Conservation (phyloP, 2,113 vertebrate species). For the Brachypteracias leptosomus region DNA sequence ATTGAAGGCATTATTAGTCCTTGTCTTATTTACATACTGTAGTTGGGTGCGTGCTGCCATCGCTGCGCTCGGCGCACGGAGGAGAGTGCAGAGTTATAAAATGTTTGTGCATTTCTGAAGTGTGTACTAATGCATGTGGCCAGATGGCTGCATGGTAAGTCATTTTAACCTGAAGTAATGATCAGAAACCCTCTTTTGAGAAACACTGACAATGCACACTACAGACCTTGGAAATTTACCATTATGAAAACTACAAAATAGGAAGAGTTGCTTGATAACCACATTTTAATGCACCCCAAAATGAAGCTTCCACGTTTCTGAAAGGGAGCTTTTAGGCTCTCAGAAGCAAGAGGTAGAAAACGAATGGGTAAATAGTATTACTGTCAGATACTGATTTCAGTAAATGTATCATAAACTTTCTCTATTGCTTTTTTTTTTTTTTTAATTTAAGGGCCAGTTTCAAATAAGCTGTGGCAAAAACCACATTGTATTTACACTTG, state of each 20-base stretch:
- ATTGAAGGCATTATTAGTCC: slow-evolving; percentile 53
- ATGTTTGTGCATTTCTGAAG: slow-evolving; percentile 29
- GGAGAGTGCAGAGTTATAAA: not conserved
- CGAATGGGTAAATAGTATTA: not conserved
- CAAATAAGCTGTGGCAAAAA: not conserved
- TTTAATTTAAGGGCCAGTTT: not conserved
- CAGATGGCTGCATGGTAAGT: slow-evolving; percentile 53
- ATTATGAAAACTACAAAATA: not conserved
- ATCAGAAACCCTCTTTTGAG: slow-evolving; percentile 4
- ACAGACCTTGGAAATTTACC: not conserved
- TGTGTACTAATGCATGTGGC: not conserved
- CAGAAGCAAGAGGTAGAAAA: not conserved
- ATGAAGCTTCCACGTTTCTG: not conserved
- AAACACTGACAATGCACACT: not conserved
- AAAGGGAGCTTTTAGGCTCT: not conserved
- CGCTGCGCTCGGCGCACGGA: not conserved
- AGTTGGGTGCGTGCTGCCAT: not conserved
- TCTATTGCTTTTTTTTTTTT: not conserved
- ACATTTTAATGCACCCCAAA: not conserved
- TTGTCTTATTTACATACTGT: slow-evolving; percentile 64
- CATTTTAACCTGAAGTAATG: slow-evolving; percentile 28
- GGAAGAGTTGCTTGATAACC: not conserved
- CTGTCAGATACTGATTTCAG: not conserved
- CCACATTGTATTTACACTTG: not conserved
- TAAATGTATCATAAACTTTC: not conserved